Percentiles rank a stretch among this genome's conserved stretches.
Conservation (phyloP, 2,797 vertebrate species). For the Rhincodon typus region DNA sequence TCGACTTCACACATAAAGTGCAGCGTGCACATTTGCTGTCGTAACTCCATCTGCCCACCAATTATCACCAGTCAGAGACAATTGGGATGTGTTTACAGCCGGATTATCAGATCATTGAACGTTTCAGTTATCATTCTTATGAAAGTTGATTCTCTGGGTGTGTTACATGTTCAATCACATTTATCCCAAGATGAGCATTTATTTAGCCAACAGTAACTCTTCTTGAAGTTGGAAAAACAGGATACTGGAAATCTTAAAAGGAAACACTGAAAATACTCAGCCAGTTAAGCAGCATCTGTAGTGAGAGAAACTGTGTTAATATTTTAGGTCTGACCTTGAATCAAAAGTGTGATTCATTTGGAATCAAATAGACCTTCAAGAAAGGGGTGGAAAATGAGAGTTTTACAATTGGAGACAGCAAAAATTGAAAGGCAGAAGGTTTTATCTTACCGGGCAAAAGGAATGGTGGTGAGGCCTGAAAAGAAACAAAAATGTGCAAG, state of each 20-base stretch:
- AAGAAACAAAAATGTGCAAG: background rate
- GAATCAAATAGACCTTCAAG: background rate
- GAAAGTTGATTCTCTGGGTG: background rate
- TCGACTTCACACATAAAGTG: background rate
- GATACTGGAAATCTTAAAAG: background rate
- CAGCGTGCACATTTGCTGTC: no score
- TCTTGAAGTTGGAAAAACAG: background rate
- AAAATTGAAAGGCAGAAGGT: background rate
- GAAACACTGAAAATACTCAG: background rate
- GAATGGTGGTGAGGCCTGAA: background rate
- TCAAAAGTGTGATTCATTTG: background rate
- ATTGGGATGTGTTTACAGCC: background rate
- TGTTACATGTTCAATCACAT: background rate
- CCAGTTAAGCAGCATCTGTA: background rate
- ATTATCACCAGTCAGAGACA: background rate
- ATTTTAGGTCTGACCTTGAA: background rate
- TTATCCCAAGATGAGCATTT: background rate
- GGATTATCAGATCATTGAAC: background rate
- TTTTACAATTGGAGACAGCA: no score
- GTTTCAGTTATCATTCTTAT: background rate
- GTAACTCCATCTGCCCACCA: background rate
- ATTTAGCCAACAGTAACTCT: background rate
- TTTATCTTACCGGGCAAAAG: background rate
- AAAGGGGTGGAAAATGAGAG: background rate
- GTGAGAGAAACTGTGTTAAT: background rate